Percentiles rank a stretch among this genome's conserved stretches.
phyloP scores from a whole-genome alignment of 30 jellyfish, hydroid and myxozoan genomes.

The Cassiopea xamachana region DNA sequence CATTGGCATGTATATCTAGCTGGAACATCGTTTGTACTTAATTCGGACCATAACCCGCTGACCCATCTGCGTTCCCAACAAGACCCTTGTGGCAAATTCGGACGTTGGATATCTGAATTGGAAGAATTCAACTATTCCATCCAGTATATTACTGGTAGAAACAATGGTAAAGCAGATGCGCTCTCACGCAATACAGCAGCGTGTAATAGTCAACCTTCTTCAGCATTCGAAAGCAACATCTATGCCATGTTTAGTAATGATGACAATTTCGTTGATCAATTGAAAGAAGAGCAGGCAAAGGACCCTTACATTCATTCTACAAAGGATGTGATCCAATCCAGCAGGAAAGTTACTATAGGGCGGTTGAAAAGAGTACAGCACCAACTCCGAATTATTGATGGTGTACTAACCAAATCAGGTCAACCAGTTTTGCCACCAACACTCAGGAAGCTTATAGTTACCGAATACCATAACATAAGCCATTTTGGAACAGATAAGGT shows the following conservation, averaged over 20 bases:
- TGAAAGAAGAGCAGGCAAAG: slow-evolving; percentile 22
- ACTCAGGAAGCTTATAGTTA: slow-evolving; percentile 19
- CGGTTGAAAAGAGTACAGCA: slow-evolving; percentile 45
- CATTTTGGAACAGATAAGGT: slow-evolving; percentile 60
- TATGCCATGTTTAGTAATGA: slow-evolving; percentile 24
- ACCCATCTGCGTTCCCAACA: slow-evolving; percentile 20
- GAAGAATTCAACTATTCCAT: slow-evolving; percentile 32
- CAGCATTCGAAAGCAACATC: slow-evolving; percentile 19
- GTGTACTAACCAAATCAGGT: slow-evolving; percentile 45
- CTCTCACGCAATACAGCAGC: slow-evolving; percentile 27
- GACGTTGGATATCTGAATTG: slow-evolving; percentile 42
- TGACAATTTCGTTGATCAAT: slow-evolving; percentile 14
- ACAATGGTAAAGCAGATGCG: slow-evolving; percentile 58
- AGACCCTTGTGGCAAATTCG: slow-evolving; percentile 62
- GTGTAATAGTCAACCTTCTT: slow-evolving; percentile 24
- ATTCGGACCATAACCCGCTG: slow-evolving; percentile 59
- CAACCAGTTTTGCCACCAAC: slow-evolving; percentile 46
- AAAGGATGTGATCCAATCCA: slow-evolving; percentile 1
- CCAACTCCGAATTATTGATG: slow-evolving; percentile 53
- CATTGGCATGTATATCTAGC: slow-evolving; percentile 45
- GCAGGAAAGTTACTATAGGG: slow-evolving; percentile 11
- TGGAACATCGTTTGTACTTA: slow-evolving; percentile 38
- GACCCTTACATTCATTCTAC: slow-evolving; percentile 14
- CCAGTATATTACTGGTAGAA: slow-evolving; percentile 56
- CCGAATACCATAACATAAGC: slow-evolving; percentile 29